A percentile compares a stretch with the other conserved stretches of the same genome.
phyloP scores from a whole-genome alignment of 2,113 vertebrate species.

The Seriola aureovittata region DNA sequence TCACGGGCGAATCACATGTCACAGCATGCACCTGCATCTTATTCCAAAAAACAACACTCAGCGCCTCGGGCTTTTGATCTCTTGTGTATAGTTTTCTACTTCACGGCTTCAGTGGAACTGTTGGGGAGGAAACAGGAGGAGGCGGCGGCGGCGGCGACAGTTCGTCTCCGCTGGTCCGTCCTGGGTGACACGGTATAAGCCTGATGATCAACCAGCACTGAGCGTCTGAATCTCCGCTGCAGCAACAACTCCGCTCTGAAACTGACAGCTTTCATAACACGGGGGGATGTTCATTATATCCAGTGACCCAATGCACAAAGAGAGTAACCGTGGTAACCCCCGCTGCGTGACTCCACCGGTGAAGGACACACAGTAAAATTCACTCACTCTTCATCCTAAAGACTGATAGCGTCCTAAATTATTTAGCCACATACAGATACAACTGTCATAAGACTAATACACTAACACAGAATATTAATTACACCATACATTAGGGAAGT shows the following conservation, averaged over 20 bases:
- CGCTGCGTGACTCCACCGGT: neutral
- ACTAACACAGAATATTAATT: neutral
- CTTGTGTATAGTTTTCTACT: neutral
- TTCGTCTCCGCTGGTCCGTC: too few relatives aligned
- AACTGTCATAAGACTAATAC: neutral
- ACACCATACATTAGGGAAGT: neutral
- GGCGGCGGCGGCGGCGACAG: too few relatives aligned
- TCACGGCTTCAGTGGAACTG: neutral
- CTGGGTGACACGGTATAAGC: too few relatives aligned
- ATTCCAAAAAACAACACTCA: too few relatives aligned
- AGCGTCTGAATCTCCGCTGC: too few relatives aligned
- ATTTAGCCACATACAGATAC: too few relatives aligned
- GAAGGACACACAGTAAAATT: too few relatives aligned
- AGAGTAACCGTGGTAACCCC: neutral
- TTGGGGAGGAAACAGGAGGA: too few relatives aligned
- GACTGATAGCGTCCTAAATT: too few relatives aligned
- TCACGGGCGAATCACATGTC: slow-evolving; percentile 29
- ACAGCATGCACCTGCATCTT: slow-evolving; percentile 22
- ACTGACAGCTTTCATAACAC: neutral
- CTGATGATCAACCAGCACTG: too few relatives aligned
- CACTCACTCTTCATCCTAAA: too few relatives aligned
- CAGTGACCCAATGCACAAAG: neutral
- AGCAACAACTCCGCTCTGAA: neutral
- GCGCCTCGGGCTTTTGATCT: neutral
- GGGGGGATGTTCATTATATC: neutral